Evolutionary conservation across 2,113 vertebrate species (phyloP).

Genomic region (Amia ocellicauda): DNA sequence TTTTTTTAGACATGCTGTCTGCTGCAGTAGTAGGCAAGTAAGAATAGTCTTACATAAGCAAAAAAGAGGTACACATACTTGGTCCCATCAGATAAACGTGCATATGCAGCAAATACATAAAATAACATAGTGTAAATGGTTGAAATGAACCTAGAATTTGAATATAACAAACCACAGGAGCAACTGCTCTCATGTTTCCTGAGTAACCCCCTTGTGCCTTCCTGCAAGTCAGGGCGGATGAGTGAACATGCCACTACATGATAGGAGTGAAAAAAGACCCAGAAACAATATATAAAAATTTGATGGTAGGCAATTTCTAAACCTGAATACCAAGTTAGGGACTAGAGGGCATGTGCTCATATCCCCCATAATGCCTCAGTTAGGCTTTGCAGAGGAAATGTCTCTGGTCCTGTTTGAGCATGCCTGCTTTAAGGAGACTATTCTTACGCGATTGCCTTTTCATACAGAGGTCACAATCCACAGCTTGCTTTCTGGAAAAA

Average conservation of each 20-base stretch:
- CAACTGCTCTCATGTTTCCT: background rate
- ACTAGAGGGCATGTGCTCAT: background rate
- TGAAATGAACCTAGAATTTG: too few relatives aligned
- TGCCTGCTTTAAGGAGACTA: slow-evolving; percentile 46
- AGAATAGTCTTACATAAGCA: too few relatives aligned
- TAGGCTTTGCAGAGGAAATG: slow-evolving; percentile 3
- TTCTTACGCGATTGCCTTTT: slow-evolving; percentile 54
- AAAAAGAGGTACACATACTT: too few relatives aligned
- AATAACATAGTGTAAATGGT: too few relatives aligned
- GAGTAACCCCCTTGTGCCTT: background rate
- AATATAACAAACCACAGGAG: too few relatives aligned
- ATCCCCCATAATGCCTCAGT: background rate
- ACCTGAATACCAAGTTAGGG: slow-evolving; percentile 28
- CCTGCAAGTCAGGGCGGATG: too few relatives aligned
- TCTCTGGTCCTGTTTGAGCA: slow-evolving; percentile 53
- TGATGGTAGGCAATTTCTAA: slow-evolving; percentile 15
- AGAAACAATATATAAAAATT: background rate
- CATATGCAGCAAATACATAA: too few relatives aligned
- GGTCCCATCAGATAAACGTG: too few relatives aligned
- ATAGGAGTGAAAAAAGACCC: background rate
- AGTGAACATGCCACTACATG: slow-evolving; percentile 3
- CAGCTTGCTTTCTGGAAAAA: slow-evolving; percentile 37
- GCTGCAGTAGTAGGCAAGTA: too few relatives aligned
- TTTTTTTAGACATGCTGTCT: too few relatives aligned
- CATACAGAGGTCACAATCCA: slow-evolving; percentile 55